phyloP scores from a whole-genome alignment of 2,888 invertebrate genomes.

The Agonopterix subpropinquella region DNA sequence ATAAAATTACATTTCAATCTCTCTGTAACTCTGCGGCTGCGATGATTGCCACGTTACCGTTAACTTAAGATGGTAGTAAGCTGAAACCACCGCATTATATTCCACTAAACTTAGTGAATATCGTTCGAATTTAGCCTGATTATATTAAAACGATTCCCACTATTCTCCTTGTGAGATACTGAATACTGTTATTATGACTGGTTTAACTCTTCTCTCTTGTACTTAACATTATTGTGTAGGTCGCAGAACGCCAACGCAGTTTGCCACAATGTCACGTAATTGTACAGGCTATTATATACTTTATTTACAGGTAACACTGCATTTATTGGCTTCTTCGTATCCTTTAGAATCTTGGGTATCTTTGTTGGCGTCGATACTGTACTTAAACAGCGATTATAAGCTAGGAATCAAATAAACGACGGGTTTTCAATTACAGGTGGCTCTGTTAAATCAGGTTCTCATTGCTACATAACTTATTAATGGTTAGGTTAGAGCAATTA shows the following conservation, averaged over 20 bases:
- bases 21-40: slow-evolving; percentile 19
- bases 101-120: slow-evolving; percentile 26
- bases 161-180: slow-evolving; percentile 22
- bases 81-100: slow-evolving; percentile 29
- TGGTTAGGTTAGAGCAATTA: slow-evolving; percentile 21
- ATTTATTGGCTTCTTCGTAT: too few species aligned
- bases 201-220: slow-evolving; percentile 16
- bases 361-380: background rate
- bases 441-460: slow-evolving; percentile 29
- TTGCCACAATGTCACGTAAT: background rate
- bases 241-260: slow-evolving; percentile 8
- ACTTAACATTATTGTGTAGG: slow-evolving; percentile 13
- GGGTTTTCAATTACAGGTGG: slow-evolving; percentile 35
- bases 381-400: slow-evolving; percentile 21
- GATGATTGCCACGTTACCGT: slow-evolving; percentile 41
- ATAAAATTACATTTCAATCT: slow-evolving; percentile 58
- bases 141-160: slow-evolving; percentile 32
- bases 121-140: slow-evolving; percentile 34
- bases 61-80: slow-evolving; percentile 45
- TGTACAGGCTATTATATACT: background rate
- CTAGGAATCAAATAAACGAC: slow-evolving; percentile 27
- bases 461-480: slow-evolving; percentile 28
- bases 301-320: background rate
- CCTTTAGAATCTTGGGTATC: too few species aligned
- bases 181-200: slow-evolving; percentile 25